phyloP scores from a whole-genome alignment of 2,113 vertebrate species.

The Zosterops borbonicus region DNA sequence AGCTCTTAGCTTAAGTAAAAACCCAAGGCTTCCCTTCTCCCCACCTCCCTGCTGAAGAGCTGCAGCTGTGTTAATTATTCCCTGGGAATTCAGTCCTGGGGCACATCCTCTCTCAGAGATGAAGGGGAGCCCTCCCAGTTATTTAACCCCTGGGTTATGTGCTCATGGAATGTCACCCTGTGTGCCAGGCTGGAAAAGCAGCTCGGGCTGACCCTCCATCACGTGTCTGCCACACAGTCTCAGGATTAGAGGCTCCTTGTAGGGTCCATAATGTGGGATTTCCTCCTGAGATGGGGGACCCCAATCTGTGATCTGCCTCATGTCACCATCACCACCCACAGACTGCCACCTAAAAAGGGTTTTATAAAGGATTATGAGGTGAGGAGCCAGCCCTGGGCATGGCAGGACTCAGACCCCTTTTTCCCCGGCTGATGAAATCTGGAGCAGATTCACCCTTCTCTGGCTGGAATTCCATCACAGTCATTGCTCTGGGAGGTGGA shows the following conservation, averaged over 20 bases:
- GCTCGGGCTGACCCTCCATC: not conserved
- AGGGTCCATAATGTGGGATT: fast-evolving
- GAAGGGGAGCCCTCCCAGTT: not conserved
- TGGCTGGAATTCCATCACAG: not conserved
- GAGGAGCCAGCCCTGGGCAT: not conserved
- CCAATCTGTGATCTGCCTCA: fast-evolving
- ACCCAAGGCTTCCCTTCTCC: not conserved
- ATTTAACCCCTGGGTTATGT: not conserved
- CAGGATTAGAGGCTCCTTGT: not conserved
- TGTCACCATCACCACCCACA: too few relatives aligned
- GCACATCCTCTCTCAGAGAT: not conserved
- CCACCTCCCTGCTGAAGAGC: not conserved
- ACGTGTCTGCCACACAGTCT: fast-evolving
- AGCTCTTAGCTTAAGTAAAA: not conserved
- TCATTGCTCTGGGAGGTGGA: fast-evolving
- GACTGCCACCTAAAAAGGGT: not conserved
- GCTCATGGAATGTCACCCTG: not conserved
- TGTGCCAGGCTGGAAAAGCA: not conserved
- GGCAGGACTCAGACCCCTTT: not conserved
- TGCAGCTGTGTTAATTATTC: not conserved
- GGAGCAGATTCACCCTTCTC: not conserved
- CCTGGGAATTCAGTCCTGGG: not conserved
- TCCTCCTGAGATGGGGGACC: not conserved
- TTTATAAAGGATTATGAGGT: too few relatives aligned
- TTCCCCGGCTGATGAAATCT: not conserved